phyloP scores from a whole-genome alignment of 2,113 vertebrate genomes.

The Daphoenositta chrysoptera region DNA sequence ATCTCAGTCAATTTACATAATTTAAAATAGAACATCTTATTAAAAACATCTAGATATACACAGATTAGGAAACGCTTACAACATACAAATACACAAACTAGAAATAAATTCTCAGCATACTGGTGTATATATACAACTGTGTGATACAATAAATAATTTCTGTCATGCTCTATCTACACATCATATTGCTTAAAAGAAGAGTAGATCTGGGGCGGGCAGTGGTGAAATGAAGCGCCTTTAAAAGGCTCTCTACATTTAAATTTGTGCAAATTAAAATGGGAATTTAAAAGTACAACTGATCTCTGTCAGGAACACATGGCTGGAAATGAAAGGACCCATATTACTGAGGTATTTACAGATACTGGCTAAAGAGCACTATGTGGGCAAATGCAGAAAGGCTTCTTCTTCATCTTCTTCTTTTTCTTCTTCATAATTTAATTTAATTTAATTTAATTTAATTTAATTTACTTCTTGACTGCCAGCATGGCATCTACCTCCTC shows the following conservation, averaged over 20 bases:
- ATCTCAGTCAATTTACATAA: constrained; percentile 97
- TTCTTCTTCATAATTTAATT: constrained; percentile 25
- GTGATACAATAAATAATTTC: constrained; percentile 96
- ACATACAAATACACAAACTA: constrained; percentile 99
- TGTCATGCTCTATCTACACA: constrained; percentile 99
- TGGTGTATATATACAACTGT: constrained; percentile 95
- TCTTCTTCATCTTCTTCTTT: constrained; percentile 41
- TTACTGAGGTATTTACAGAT: constrained; percentile 99
- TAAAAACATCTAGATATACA: constrained; percentile 99
- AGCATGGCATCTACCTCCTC: constrained; percentile 97
- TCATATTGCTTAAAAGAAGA: constrained; percentile 99
- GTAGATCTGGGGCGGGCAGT: constrained; percentile 77
- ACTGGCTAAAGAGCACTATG: constrained; percentile 97
- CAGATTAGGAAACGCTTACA: constrained; percentile 98
- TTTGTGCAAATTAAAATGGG: constrained; percentile 79
- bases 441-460: constrained; percentile 61
- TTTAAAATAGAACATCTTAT: constrained; percentile 99
- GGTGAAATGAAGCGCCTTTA: constrained; percentile 66
- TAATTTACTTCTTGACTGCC: constrained; percentile 90
- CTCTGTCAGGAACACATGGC: constrained; percentile 74
- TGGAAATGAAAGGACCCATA: constrained; percentile 89
- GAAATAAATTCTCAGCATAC: constrained; percentile 97
- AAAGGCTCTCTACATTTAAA: constrained; percentile 77
- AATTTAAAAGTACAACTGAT: constrained; percentile 73
- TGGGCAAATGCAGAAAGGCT: constrained; percentile 87